phyloP scores from a whole-genome alignment of 2,888 invertebrate genomes.

The Dorcus hopei region DNA sequence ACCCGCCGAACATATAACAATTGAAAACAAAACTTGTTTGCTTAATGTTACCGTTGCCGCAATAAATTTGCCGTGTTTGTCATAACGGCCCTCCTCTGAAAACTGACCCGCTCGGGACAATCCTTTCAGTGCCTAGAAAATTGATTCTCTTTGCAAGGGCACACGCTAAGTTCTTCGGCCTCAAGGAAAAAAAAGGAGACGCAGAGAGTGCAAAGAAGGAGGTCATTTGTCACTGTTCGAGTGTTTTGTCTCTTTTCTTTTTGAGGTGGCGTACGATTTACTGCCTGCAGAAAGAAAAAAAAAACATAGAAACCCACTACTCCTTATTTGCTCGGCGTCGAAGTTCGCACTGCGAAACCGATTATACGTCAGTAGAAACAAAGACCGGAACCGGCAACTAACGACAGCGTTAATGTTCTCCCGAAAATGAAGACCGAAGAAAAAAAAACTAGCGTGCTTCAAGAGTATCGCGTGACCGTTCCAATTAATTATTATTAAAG shows the following conservation, averaged over 20 bases:
- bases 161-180: too few relatives aligned
- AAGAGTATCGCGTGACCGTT: too few relatives aligned
- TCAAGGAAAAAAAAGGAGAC: conserved; percentile 21
- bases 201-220: conserved; percentile 24
- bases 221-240: conserved; percentile 34
- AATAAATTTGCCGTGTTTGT: conserved; percentile 8
- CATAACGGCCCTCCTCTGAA: too few relatives aligned
- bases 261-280: conserved; percentile 25
- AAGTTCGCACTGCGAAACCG: conserved; percentile 32
- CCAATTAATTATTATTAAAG: too few relatives aligned
- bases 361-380: conserved; percentile 29
- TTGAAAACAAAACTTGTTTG: conserved; percentile 15
- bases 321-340: conserved; percentile 29
- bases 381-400: conserved; percentile 11
- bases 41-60: conserved; percentile 15
- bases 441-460: too few relatives aligned
- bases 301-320: conserved; percentile 22
- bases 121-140: too few relatives aligned
- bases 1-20: conserved; percentile 17
- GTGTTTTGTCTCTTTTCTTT: conserved; percentile 30
- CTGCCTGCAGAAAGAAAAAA: conserved; percentile 1
- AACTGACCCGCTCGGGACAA: too few relatives aligned
- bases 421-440: too few relatives aligned
- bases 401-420: too few relatives aligned
- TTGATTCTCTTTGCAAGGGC: too few relatives aligned